A percentile compares a stretch with the other conserved stretches of the same genome.
Conservation (phyloP, 92 coral and sea anemone species). For the Porites divaricata region DNA sequence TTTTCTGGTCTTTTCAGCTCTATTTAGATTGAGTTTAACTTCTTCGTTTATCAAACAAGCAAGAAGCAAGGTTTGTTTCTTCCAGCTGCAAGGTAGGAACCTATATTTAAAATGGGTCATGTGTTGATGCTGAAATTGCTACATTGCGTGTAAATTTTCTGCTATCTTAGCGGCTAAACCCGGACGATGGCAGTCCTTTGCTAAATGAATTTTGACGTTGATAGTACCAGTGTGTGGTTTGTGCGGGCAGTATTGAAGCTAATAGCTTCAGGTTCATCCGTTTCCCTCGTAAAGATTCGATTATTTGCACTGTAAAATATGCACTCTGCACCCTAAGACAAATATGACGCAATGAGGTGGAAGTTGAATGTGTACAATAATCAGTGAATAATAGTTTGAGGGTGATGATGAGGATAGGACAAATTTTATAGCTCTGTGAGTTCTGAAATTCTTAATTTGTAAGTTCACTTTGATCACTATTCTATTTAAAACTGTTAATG, state of each 20-base stretch:
- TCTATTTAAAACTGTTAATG: too few relatives aligned
- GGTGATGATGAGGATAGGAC: not conserved
- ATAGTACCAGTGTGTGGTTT: not conserved
- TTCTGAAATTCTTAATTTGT: too few relatives aligned
- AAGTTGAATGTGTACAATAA: not conserved
- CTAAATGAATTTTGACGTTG: too few relatives aligned
- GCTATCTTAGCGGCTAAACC: not conserved
- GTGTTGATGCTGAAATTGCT: not conserved
- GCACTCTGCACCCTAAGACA: not conserved
- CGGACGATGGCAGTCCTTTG: too few relatives aligned
- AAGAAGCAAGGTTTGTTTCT: slow-evolving; percentile 1
- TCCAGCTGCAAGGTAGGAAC: slow-evolving; percentile 19
- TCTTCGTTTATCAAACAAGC: not conserved
- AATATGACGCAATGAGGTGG: not conserved
- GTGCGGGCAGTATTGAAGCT: not conserved
- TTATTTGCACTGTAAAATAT: not conserved
- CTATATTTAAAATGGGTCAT: not conserved
- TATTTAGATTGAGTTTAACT: slow-evolving; percentile 24
- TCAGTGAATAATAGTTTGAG: too few relatives aligned
- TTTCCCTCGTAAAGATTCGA: not conserved
- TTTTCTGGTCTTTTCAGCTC: slow-evolving; percentile 2
- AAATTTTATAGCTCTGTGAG: too few relatives aligned
- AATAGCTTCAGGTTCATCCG: too few relatives aligned
- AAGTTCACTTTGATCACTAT: too few relatives aligned
- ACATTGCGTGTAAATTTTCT: not conserved